These are phyloP conservation scores for Spinus pinus DNA, from an alignment of 2,797 vertebrate species.

Conservation along the genomic window DNA sequence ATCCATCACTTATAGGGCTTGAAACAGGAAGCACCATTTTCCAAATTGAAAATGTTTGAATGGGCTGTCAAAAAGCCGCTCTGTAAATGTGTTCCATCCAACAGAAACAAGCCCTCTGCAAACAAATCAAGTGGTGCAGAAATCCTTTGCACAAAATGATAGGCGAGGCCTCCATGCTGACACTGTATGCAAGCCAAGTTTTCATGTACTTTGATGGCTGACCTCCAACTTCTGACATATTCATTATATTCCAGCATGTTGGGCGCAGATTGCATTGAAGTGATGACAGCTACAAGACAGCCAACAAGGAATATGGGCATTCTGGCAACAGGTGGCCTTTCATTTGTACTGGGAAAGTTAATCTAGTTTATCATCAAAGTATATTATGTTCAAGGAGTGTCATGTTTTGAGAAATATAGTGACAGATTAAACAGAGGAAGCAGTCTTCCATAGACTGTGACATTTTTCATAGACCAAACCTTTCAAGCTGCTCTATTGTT, in stretches of 20 bases:
- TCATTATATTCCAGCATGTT: constrained; percentile 86
- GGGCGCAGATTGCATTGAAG: constrained; percentile 80
- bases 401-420: constrained; percentile 78
- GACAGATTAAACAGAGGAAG: constrained; percentile 79
- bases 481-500: constrained; percentile 73
- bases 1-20: constrained; percentile 66
- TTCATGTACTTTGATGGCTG: constrained; percentile 87
- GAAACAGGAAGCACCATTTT: constrained; percentile 76
- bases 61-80: constrained; percentile 82
- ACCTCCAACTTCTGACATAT: constrained; percentile 87
- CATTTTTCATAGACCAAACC: constrained; percentile 68
- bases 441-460: constrained; percentile 74
- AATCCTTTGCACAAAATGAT: constrained; percentile 82
- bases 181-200: constrained; percentile 82
- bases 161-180: constrained; percentile 80
- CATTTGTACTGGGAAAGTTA: constrained; percentile 82
- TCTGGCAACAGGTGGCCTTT: constrained; percentile 86
- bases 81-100: constrained; percentile 78
- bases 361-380: constrained; percentile 86
- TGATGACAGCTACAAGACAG: constrained; percentile 87
- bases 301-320: constrained; percentile 81
- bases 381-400: constrained; percentile 80
- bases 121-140: constrained; percentile 85
- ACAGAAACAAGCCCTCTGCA: constrained; percentile 84
- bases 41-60: constrained; percentile 80